Conservation (phyloP, 2,888 invertebrate species). For the Amblyjoppa proteus region DNA sequence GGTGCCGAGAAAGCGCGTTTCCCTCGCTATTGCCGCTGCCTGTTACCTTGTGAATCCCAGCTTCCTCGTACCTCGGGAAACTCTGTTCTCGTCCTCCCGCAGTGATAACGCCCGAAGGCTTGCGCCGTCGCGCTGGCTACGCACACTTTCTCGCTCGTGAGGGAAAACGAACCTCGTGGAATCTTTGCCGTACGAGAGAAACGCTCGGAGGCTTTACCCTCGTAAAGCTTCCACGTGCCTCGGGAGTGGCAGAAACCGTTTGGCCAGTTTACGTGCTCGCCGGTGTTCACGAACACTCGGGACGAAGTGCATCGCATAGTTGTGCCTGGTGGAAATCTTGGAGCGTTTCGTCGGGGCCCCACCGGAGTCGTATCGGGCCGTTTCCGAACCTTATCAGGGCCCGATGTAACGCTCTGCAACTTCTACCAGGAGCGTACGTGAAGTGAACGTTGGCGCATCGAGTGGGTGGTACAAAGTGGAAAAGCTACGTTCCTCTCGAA, state of each 20-base stretch:
- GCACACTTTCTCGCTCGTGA: neutral
- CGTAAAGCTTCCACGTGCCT: constrained; percentile 31
- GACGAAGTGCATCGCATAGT: constrained; percentile 13
- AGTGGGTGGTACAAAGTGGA: neutral
- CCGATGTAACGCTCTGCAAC: too few species aligned
- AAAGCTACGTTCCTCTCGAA: too few species aligned
- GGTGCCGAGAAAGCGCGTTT: constrained; percentile 69
- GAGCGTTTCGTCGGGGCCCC: too few species aligned
- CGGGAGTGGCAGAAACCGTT: constrained; percentile 44
- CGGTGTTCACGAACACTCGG: constrained; percentile 21
- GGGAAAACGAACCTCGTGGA: constrained; percentile 33
- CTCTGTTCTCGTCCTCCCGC: constrained; percentile 35
- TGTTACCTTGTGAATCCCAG: neutral
- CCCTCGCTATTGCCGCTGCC: constrained; percentile 22
- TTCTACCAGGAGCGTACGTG: neutral
- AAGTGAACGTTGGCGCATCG: neutral
- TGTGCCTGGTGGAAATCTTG: neutral
- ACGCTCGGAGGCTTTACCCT: constrained; percentile 31
- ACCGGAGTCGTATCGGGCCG: neutral
- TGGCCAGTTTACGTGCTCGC: constrained; percentile 37
- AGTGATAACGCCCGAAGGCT: constrained; percentile 57
- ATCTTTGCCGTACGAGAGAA: constrained; percentile 30
- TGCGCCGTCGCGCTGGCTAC: constrained; percentile 32
- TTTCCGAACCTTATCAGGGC: neutral
- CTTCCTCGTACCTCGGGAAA: constrained; percentile 48